Evolutionary conservation across 2,888 invertebrate species (phyloP).

Genomic region (Drosophila cracens): DNA sequence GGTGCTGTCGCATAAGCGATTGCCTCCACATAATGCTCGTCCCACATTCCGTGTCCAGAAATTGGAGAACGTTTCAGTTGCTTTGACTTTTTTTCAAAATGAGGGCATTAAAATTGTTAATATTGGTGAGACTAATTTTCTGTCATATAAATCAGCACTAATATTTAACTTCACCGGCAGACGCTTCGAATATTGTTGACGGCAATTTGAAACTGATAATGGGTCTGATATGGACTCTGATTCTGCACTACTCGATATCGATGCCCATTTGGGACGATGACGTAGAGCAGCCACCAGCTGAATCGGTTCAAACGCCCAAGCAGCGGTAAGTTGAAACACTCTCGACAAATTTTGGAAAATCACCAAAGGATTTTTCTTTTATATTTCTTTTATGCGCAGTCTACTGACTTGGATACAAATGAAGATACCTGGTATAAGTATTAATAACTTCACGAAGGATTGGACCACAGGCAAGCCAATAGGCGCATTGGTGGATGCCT

Average conservation of each 20-base stretch:
- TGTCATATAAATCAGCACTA: not conserved
- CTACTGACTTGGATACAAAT: slow-evolving; percentile 95
- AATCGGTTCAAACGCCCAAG: slow-evolving; percentile 89
- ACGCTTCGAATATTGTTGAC: slow-evolving; percentile 95
- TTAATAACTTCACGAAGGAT: slow-evolving; percentile 93
- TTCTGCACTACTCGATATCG: slow-evolving; percentile 96
- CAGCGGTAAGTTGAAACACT: slow-evolving; percentile 87
- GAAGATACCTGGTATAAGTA: slow-evolving; percentile 92
- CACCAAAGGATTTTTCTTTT: not conserved
- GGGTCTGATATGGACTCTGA: slow-evolving; percentile 96
- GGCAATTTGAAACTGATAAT: slow-evolving; percentile 95
- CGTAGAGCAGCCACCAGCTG: slow-evolving; percentile 86
- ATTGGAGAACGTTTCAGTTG: slow-evolving; percentile 96
- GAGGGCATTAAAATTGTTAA: slow-evolving; percentile 96
- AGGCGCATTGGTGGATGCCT: slow-evolving; percentile 94
- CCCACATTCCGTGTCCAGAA: slow-evolving; percentile 95
- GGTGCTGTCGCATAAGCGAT: slow-evolving; percentile 91
- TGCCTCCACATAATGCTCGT: slow-evolving; percentile 93
- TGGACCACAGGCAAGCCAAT: slow-evolving; percentile 96
- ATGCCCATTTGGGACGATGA: slow-evolving; percentile 96
- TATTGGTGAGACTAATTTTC: slow-evolving; percentile 90
- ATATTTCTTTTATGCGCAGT: slow-evolving; percentile 80
- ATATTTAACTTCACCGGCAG: slow-evolving; percentile 82
- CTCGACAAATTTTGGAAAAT: not conserved
- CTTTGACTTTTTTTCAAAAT: slow-evolving; percentile 93